phyloP scores from a whole-genome alignment of 1,140 invertebrate genomes.

The Heliconius congener region DNA sequence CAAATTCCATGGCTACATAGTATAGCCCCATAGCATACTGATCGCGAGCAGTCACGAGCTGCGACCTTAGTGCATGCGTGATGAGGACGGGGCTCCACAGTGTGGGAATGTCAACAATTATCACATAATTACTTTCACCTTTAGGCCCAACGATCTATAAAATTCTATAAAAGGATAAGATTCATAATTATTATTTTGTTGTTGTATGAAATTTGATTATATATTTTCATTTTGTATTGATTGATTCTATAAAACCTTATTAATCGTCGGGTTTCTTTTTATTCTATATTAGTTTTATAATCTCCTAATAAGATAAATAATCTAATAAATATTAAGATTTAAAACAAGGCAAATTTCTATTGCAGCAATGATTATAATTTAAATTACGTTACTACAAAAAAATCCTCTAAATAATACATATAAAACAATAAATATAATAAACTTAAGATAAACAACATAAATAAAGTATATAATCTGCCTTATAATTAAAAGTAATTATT shows the following conservation, averaged over 20 bases:
- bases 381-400: neutral
- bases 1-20: conserved; percentile 34
- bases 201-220: too few species aligned
- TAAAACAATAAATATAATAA: neutral
- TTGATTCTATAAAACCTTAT: too few species aligned
- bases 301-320: too few species aligned
- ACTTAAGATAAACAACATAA: neutral
- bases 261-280: too few species aligned
- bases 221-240: too few species aligned
- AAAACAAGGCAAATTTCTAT: neutral
- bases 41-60: conserved; percentile 53
- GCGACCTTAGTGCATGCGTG: conserved; percentile 52
- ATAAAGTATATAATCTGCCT: neutral
- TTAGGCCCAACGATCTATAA: conserved; percentile 9
- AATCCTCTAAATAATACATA: neutral
- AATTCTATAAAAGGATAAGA: neutral
- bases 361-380: neutral
- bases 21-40: conserved; percentile 49
- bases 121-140: conserved; percentile 30
- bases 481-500: neutral
- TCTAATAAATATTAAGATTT: neutral
- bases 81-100: conserved; percentile 44
- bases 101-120: conserved; percentile 33
- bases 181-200: neutral
- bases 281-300: too few species aligned